These are phyloP conservation scores for Nephotettix cincticeps DNA, from an alignment of 1,140 invertebrate species.

Conservation along the genomic window DNA sequence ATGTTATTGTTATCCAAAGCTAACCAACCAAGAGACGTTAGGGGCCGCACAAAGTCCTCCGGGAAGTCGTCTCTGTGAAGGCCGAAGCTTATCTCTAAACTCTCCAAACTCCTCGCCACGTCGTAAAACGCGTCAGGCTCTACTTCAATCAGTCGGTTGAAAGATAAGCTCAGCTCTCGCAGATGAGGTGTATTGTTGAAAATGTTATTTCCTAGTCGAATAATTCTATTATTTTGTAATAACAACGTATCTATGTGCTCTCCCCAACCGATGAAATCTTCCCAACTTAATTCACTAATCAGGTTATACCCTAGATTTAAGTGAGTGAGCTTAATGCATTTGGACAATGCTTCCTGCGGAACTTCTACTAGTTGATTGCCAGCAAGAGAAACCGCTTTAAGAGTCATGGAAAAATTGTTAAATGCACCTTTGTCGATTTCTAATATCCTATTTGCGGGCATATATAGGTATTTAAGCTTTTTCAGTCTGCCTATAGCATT, in stretches of 20 bases:
- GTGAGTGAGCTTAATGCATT: constrained; percentile 71
- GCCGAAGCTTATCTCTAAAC: constrained; percentile 82
- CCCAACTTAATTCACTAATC: constrained; percentile 69
- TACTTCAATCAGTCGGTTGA: constrained; percentile 79
- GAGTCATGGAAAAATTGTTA: constrained; percentile 54
- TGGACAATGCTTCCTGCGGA: constrained; percentile 64
- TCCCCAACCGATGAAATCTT: constrained; percentile 78
- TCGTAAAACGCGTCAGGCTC: constrained; percentile 75
- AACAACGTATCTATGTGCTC: constrained; percentile 73
- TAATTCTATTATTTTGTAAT: constrained; percentile 81
- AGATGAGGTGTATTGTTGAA: constrained; percentile 70
- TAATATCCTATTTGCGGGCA: constrained; percentile 75
- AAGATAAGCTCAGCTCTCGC: constrained; percentile 83
- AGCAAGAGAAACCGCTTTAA: constrained; percentile 76
- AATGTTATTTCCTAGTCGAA: constrained; percentile 66
- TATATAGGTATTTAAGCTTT: constrained; percentile 72
- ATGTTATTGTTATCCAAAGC: constrained; percentile 88
- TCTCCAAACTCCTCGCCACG: constrained; percentile 70
- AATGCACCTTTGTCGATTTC: constrained; percentile 56
- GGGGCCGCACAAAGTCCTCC: constrained; percentile 64
- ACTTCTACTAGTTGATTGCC: constrained; percentile 74
- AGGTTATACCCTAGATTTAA: constrained; percentile 86
- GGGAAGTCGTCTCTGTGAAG: constrained; percentile 77
- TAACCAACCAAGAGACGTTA: constrained; percentile 76
- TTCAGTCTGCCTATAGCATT: constrained; percentile 63